phyloP scores from a whole-genome alignment of 2,888 invertebrate genomes.

The Folsomia manolachei region DNA sequence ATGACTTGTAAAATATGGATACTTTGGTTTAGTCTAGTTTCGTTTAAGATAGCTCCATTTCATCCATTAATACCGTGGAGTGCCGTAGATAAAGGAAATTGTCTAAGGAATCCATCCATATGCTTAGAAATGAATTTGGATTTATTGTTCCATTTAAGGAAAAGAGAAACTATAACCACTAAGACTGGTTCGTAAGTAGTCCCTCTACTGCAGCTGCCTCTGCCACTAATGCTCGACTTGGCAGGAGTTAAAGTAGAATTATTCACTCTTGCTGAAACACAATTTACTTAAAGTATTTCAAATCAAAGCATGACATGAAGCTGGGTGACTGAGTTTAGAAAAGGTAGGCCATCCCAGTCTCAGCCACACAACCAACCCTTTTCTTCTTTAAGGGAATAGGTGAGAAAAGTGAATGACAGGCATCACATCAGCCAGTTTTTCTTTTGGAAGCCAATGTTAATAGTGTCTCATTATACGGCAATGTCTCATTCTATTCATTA shows the following conservation, averaged over 20 bases:
- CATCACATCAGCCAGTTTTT: background rate
- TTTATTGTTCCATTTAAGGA: constrained; percentile 10
- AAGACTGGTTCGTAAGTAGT: background rate
- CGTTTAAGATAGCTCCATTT: too few relatives aligned
- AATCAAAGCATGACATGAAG: background rate
- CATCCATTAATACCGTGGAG: too few relatives aligned
- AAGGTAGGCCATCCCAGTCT: background rate
- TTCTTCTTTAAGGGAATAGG: background rate
- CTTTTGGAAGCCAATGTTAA: background rate
- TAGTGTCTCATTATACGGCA: background rate
- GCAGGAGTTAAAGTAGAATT: background rate
- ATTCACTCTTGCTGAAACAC: background rate
- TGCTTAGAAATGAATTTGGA: too few relatives aligned
- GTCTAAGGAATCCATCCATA: background rate
- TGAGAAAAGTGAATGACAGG: constrained; percentile 4
- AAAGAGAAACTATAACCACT: background rate
- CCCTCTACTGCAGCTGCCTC: too few relatives aligned
- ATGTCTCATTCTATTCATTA: background rate
- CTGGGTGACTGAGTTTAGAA: background rate
- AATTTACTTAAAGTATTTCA: background rate
- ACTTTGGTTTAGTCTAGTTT: background rate
- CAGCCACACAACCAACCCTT: background rate
- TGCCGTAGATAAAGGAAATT: too few relatives aligned
- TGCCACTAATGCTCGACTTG: background rate
- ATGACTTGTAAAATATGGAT: background rate